Percentiles rank a stretch among this genome's conserved stretches.
Evolutionary conservation across 2,888 invertebrate species (phyloP).

Genomic region (Epirrita christyi): DNA sequence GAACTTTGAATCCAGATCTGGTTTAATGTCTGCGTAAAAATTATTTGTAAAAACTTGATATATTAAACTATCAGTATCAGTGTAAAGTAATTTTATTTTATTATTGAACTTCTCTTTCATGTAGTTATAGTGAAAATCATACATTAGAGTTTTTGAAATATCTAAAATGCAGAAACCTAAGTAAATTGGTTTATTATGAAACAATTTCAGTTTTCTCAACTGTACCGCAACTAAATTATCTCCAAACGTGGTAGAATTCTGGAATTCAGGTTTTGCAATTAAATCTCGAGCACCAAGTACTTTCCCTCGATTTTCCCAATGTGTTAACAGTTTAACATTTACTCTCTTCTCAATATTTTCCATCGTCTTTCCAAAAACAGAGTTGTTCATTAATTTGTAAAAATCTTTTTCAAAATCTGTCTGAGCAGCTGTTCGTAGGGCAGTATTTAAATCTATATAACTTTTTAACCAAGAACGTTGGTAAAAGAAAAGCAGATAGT

Average conservation of each 20-base stretch:
- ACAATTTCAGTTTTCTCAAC: constrained; percentile 21
- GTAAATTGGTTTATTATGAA: constrained; percentile 28
- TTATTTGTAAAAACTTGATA: not conserved
- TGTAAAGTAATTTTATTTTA: no score
- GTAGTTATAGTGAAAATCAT: constrained; percentile 35
- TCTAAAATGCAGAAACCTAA: constrained; percentile 34
- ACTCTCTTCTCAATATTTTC: constrained; percentile 51
- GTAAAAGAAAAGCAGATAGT: no score
- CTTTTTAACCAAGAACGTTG: no score
- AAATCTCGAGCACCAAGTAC: constrained; percentile 39
- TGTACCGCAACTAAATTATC: constrained; percentile 23
- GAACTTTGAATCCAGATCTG: no score
- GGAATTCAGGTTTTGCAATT: constrained; percentile 48
- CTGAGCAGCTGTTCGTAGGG: constrained; percentile 43
- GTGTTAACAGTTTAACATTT: constrained; percentile 48
- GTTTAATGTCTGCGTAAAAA: no score
- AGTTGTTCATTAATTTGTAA: constrained; percentile 58
- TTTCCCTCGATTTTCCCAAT: constrained; percentile 48
- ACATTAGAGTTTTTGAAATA: constrained; percentile 17
- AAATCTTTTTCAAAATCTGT: constrained; percentile 61
- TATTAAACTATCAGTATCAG: no score
- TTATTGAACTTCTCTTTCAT: constrained; percentile 8
- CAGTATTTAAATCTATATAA: constrained; percentile 61
- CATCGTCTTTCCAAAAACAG: constrained; percentile 35
- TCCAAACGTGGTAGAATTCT: constrained; percentile 39